Base-by-base conservation (phyloP, 2,888 invertebrate genomes). In the Drosophila kokeensis region DNA sequence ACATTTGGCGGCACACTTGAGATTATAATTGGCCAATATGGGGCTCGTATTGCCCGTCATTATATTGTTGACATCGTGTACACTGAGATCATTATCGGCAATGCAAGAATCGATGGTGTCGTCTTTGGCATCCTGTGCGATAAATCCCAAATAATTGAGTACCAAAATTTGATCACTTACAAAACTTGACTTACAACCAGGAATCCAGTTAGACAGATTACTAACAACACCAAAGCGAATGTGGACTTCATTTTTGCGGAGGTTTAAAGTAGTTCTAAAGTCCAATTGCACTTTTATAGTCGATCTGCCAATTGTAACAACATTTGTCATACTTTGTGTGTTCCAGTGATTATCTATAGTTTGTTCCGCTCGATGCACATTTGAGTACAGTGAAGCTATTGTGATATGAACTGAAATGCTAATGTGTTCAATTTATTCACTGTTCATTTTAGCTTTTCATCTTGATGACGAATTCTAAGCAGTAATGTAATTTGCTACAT, bases 1-100 rank as follows among this genome's bases (percentile, higher is more conserved):
- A 27, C 85, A 86, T 32, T 80, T 76, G 0, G 73, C 36, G 38
- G 71, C 68, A 21, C 85, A 85, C 55, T 87, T 85, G 1, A 87
- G 7, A n/a, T 66, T 87, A 24, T 84, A 82, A 60, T 79, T 80
- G 59, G 54, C 68, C 13, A 74, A 62, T 0, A 55, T 55, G 0
- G 71, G 29, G 27, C 74, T 77, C 0, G 55, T n/a, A 1, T 73
- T 78, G 11, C 85, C 87, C 13, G 65, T 24, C 13, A 69, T 73
- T 13, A 85, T 4, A 34, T 80, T 71, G 0, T 0, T 0, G 2
- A 86, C 2, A 1, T 87, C 85, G 55, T 87, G 60, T 0, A 4
- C 0, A 4, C 58, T 54, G 4, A 87, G 74, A 0, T 72, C 69
- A 6, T 80, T 82, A 32, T 87, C 83, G 6, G 57, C 11, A 38